These are phyloP conservation scores for Plemyria rubiginata DNA, from an alignment of 2,888 invertebrate genomes.

Conservation along the genomic window DNA sequence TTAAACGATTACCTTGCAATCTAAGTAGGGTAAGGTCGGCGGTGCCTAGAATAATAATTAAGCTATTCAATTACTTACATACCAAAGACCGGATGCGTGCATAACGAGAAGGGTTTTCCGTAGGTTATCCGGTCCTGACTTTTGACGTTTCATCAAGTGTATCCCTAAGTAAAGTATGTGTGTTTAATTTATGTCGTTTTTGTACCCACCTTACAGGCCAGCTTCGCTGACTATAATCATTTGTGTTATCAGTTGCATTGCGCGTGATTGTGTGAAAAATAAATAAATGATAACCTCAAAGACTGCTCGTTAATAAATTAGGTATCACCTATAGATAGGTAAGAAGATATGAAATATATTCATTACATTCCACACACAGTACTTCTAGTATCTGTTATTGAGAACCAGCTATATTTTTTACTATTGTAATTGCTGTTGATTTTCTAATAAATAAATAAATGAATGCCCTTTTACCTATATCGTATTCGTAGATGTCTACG, in stretches of 20 bases:
- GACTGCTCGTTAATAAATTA: constrained; percentile 12
- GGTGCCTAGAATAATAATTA: constrained; percentile 3
- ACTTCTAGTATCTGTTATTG: no score
- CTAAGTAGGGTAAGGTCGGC: constrained; percentile 8
- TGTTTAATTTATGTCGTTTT: constrained; percentile 13
- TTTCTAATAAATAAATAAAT: no score
- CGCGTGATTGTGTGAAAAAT: constrained; percentile 27
- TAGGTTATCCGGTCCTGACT: no score
- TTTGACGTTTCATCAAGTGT: no score
- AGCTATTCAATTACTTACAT: neutral
- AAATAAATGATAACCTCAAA: constrained; percentile 27
- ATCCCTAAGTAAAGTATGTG: no score
- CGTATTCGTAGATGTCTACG: constrained; percentile 14
- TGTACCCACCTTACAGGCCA: constrained; percentile 8
- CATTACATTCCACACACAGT: no score
- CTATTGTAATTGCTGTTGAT: no score
- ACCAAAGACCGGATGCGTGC: neutral
- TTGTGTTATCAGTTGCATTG: constrained; percentile 17
- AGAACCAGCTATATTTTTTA: no score
- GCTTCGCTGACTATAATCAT: constrained; percentile 1
- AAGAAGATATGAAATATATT: no score
- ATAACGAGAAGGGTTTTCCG: no score
- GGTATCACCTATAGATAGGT: neutral
- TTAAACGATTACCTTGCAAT: constrained; percentile 7
- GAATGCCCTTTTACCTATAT: neutral